Percentiles rank a stretch among this genome's conserved stretches.
phyloP scores from a whole-genome alignment of 2,888 invertebrate species.

The Colletes collaris region DNA sequence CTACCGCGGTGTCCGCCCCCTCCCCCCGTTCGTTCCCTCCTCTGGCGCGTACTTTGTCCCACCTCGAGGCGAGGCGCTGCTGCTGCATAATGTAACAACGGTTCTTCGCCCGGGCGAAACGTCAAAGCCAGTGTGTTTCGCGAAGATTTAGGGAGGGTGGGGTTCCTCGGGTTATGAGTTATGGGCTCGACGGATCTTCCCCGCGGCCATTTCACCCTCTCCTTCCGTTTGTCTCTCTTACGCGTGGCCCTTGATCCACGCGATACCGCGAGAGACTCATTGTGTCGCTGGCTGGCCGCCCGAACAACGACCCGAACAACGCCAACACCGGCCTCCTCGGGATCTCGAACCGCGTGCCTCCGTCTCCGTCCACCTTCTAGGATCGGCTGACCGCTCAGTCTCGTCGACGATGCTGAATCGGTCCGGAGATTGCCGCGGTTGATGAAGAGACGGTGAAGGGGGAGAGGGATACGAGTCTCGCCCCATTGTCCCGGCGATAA shows the following conservation, averaged over 20 bases:
- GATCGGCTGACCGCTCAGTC: slow-evolving; percentile 17
- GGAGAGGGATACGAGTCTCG: slow-evolving; percentile 50
- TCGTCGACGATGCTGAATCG: slow-evolving; percentile 47
- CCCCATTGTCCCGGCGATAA: slow-evolving; percentile 80
- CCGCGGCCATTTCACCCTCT: slow-evolving; percentile 39
- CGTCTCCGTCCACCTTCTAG: slow-evolving; percentile 21
- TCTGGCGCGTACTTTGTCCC: slow-evolving; percentile 46
- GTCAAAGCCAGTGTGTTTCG: slow-evolving; percentile 77
- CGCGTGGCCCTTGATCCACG: slow-evolving; percentile 76
- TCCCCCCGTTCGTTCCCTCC: slow-evolving; percentile 25
- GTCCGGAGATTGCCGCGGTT: slow-evolving; percentile 62
- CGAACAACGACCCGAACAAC: slow-evolving; percentile 65
- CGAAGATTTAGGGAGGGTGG: slow-evolving; percentile 78
- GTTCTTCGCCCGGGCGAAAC: slow-evolving; percentile 73
- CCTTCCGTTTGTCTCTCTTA: slow-evolving; percentile 43
- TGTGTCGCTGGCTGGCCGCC: slow-evolving; percentile 65
- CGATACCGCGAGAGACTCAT: slow-evolving; percentile 74
- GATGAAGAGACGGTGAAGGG: slow-evolving; percentile 58
- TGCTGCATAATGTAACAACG: slow-evolving; percentile 80
- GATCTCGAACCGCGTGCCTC: slow-evolving; percentile 28
- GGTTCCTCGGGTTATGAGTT: slow-evolving; percentile 75
- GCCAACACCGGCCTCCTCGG: slow-evolving; percentile 54
- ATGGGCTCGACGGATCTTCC: slow-evolving; percentile 63
- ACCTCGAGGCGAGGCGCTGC: slow-evolving; percentile 61
- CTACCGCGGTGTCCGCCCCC: slow-evolving; percentile 34